A percentile compares a stretch with the other conserved stretches of the same genome.
Evolutionary conservation across 2,113 vertebrate genomes (phyloP).

Genomic region (Greenwoodochromis staneri): DNA sequence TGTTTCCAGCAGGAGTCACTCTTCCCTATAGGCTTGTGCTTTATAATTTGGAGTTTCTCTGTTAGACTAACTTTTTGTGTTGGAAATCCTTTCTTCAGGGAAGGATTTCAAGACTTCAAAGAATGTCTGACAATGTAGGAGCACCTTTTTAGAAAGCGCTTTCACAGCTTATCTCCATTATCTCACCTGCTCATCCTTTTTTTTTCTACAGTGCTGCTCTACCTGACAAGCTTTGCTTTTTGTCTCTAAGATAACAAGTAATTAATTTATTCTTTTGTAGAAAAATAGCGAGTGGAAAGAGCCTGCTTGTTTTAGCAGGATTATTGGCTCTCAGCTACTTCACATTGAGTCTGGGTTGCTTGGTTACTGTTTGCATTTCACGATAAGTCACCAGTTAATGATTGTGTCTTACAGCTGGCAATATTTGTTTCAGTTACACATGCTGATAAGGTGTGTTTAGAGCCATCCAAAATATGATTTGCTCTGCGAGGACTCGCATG

Average conservation of each 20-base stretch:
- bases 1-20: slow-evolving; percentile 22
- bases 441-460: not conserved
- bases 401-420: not conserved
- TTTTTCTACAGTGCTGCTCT: not conserved
- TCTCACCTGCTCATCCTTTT: not conserved
- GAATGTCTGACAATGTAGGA: not conserved
- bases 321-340: not conserved
- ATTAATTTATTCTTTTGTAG: not conserved
- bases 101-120: not conserved
- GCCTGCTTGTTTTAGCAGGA: not conserved
- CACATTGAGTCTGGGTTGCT: not conserved
- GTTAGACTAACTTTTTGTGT: not conserved
- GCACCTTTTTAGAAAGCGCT: slow-evolving; percentile 10
- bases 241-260: not conserved
- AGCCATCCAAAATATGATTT: not conserved
- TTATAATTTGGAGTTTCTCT: not conserved
- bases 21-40: not conserved
- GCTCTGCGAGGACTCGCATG: not conserved
- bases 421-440: slow-evolving; percentile 5
- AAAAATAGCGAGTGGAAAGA: not conserved
- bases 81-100: not conserved
- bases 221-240: not conserved
- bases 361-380: slow-evolving; percentile 14
- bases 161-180: not conserved
- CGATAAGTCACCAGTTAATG: not conserved